Evolutionary conservation across 2,888 invertebrate species (phyloP).

Genomic region (Lasioglossum zephyrum): DNA sequence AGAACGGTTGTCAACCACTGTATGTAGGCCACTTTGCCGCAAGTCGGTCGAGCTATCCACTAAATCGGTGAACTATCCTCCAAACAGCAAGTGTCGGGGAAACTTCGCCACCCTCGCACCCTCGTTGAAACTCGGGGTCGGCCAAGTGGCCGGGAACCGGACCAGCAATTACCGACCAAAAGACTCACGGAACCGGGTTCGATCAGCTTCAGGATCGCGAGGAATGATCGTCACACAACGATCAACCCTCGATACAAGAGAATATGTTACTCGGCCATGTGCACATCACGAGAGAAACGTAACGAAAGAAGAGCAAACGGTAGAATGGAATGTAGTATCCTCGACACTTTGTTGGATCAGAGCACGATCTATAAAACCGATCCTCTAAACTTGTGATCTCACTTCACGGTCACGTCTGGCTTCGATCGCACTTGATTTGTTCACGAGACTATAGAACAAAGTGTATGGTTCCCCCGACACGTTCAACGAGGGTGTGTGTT

Average conservation of each 20-base stretch:
- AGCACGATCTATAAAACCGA: not conserved
- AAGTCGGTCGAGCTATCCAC: slow-evolving; percentile 76
- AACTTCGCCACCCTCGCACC: slow-evolving; percentile 73
- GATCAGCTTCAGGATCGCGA: not conserved
- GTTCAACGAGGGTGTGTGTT: slow-evolving; percentile 37
- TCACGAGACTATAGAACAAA: not conserved
- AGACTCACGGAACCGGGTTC: slow-evolving; percentile 52
- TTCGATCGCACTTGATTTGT: not conserved
- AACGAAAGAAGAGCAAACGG: not conserved
- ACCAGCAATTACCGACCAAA: slow-evolving; percentile 78
- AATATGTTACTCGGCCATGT: not conserved
- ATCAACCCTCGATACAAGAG: not conserved
- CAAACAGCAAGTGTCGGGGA: slow-evolving; percentile 79
- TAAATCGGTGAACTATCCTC: slow-evolving; percentile 78
- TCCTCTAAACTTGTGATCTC: not conserved
- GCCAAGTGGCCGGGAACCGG: slow-evolving; percentile 80
- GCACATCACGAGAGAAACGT: slow-evolving; percentile 7
- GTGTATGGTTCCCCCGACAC: not conserved
- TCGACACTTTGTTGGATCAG: not conserved
- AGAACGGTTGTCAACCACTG: slow-evolving; percentile 58
- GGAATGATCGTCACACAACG: not conserved
- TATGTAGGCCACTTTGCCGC: slow-evolving; percentile 71
- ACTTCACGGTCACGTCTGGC: not conserved
- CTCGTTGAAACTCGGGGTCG: slow-evolving; percentile 76
- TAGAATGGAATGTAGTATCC: not conserved